Percentiles rank a stretch among this genome's conserved stretches.
Evolutionary conservation across 1,140 invertebrate species (phyloP).

Genomic region (Triops cancriformis): DNA sequence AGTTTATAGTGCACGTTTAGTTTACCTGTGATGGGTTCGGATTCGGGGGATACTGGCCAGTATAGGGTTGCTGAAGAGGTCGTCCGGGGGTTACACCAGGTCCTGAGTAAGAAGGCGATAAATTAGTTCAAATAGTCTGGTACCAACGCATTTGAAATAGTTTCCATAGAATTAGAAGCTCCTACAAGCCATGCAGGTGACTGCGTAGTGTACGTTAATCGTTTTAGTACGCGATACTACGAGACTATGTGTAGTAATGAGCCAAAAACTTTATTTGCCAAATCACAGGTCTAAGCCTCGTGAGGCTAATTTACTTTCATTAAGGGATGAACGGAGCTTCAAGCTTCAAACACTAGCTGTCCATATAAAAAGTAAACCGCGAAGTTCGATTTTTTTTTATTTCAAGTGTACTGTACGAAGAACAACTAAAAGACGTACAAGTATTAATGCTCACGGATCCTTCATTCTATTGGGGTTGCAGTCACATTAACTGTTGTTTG

Average conservation of each 20-base stretch:
- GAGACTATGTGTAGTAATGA: not conserved
- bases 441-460: no score
- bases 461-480: no score
- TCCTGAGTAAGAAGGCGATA: not conserved
- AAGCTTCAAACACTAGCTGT: no score
- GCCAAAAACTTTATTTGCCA: not conserved
- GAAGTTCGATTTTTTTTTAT: no score
- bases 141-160: not conserved
- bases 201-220: not conserved
- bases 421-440: no score
- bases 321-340: no score
- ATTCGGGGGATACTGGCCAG: conserved; percentile 29
- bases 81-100: conserved; percentile 12
- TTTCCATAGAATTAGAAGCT: not conserved
- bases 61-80: conserved; percentile 10
- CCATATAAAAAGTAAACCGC: no score
- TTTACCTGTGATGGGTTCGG: conserved; percentile 21
- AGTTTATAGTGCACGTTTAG: no score
- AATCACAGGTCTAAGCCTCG: no score
- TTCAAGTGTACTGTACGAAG: no score
- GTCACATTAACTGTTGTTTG: no score
- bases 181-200: not conserved
- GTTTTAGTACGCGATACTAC: not conserved
- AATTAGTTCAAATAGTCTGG: not conserved
- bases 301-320: no score